Conservation (phyloP, 2,113 vertebrate species). For the Macquaria ambigua region DNA sequence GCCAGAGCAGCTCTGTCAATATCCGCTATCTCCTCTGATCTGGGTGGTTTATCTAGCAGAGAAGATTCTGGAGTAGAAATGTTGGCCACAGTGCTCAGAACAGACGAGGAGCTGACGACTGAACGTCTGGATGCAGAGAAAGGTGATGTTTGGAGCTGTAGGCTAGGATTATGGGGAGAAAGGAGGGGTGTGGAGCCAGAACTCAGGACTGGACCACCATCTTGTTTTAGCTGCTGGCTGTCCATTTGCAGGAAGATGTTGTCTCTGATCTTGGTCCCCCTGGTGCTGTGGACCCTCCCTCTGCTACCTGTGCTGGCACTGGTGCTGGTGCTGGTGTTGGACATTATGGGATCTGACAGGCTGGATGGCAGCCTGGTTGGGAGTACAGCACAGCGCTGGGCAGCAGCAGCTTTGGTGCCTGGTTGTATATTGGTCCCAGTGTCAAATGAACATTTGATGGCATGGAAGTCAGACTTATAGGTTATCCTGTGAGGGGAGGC, state of each 20-base stretch:
- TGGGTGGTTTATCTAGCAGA: slow-evolving; percentile 77
- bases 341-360: slow-evolving; percentile 59
- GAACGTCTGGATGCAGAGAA: slow-evolving; percentile 43
- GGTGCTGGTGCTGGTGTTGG: slow-evolving; percentile 44
- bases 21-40: slow-evolving; percentile 84
- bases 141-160: slow-evolving; percentile 56
- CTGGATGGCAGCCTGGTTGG: slow-evolving; percentile 45
- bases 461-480: slow-evolving; percentile 93
- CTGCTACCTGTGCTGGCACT: slow-evolving; percentile 69
- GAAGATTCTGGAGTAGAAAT: slow-evolving; percentile 74
- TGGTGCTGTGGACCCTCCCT: slow-evolving; percentile 86
- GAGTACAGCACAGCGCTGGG: slow-evolving; percentile 22
- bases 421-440: slow-evolving; percentile 73
- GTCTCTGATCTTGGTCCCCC: slow-evolving; percentile 90
- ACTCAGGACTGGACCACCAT: slow-evolving; percentile 53
- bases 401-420: slow-evolving; percentile 44
- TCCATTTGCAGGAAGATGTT: slow-evolving; percentile 95
- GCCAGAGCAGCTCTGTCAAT: slow-evolving; percentile 89
- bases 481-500: slow-evolving; percentile 92
- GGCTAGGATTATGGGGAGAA: slow-evolving; percentile 34
- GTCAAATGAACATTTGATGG: slow-evolving; percentile 93
- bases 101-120: slow-evolving; percentile 66
- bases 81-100: slow-evolving; percentile 79
- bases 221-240: slow-evolving; percentile 79
- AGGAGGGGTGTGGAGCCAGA: slow-evolving; percentile 35